phyloP scores from a whole-genome alignment of 2,113 vertebrate genomes.

The Poicephalus meyeri region DNA sequence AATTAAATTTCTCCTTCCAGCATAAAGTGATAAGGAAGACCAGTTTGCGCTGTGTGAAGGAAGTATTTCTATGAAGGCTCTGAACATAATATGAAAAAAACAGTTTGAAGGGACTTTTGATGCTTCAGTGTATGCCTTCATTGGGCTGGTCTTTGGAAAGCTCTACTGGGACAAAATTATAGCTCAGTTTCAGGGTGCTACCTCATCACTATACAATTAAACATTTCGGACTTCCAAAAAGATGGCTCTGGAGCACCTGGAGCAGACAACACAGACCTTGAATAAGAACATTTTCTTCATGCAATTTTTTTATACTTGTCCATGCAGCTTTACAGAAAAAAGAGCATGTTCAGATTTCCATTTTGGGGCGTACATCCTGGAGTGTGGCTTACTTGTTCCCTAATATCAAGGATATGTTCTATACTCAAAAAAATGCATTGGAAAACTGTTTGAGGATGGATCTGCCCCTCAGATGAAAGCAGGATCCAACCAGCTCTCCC shows the following conservation, averaged over 20 bases:
- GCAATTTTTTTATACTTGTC: neutral
- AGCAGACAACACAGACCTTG: neutral
- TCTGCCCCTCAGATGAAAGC: neutral
- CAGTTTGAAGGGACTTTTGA: neutral
- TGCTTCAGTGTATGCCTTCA: neutral
- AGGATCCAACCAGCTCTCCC: neutral
- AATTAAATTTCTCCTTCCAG: neutral
- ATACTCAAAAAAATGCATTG: neutral
- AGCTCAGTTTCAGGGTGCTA: neutral
- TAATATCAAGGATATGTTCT: neutral
- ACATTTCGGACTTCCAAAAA: neutral
- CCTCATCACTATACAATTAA: neutral
- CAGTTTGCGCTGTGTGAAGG: neutral
- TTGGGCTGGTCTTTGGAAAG: neutral
- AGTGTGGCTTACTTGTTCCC: neutral
- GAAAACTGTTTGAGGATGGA: neutral
- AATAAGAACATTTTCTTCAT: neutral
- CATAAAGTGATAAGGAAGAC: neutral
- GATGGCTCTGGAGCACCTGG: neutral
- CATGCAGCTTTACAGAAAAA: neutral
- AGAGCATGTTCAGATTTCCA: neutral
- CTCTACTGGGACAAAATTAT: neutral
- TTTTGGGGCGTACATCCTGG: accelerated
- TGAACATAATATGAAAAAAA: neutral
- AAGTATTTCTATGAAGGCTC: neutral